phyloP scores from a whole-genome alignment of 2,797 vertebrate species.

The Sebastolobus altivelis region DNA sequence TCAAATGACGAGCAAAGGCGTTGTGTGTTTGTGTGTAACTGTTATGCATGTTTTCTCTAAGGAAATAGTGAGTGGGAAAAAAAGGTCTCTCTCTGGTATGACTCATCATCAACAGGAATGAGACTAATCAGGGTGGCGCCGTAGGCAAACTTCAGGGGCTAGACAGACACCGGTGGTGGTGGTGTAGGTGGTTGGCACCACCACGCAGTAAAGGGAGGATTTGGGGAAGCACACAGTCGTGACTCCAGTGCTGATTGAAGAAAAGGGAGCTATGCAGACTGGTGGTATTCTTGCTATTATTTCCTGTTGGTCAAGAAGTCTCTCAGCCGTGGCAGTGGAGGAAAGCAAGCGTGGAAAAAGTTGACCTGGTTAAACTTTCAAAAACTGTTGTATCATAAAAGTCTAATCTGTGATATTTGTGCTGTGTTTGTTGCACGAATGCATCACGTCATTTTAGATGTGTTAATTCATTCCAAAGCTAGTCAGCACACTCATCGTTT shows the following conservation, averaged over 20 bases:
- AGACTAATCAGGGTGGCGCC: slow-evolving; percentile 53
- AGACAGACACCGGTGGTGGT: slow-evolving; percentile 49
- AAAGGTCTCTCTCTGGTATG: slow-evolving; percentile 49
- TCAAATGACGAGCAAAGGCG: slow-evolving; percentile 26
- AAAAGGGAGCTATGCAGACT: slow-evolving; percentile 7
- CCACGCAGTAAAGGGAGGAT: slow-evolving; percentile 25
- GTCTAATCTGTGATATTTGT: slow-evolving; percentile 44
- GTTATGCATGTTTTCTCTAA: slow-evolving; percentile 45
- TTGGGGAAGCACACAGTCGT: slow-evolving; percentile 31
- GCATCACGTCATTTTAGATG: slow-evolving; percentile 15
- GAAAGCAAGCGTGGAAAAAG: slow-evolving; percentile 39
- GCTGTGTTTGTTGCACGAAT: slow-evolving; percentile 7
- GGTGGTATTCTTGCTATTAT: slow-evolving; percentile 6
- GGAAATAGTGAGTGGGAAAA: slow-evolving; percentile 54
- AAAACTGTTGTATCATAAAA: slow-evolving; percentile 56
- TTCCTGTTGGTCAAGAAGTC: slow-evolving; percentile 37
- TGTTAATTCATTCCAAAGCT: slow-evolving; percentile 33
- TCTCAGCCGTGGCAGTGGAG: slow-evolving; percentile 30
- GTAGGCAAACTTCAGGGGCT: slow-evolving; percentile 49
- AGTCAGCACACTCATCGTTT: slow-evolving; percentile 46
- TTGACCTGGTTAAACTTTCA: slow-evolving; percentile 50
- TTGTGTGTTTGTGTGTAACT: slow-evolving; percentile 36
- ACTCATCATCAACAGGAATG: slow-evolving; percentile 62
- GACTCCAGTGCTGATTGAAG: slow-evolving; percentile 27
- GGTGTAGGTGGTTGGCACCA: slow-evolving; percentile 45